Base-by-base conservation (phyloP, 2,113 vertebrate genomes). In the Laticauda colubrina region DNA sequence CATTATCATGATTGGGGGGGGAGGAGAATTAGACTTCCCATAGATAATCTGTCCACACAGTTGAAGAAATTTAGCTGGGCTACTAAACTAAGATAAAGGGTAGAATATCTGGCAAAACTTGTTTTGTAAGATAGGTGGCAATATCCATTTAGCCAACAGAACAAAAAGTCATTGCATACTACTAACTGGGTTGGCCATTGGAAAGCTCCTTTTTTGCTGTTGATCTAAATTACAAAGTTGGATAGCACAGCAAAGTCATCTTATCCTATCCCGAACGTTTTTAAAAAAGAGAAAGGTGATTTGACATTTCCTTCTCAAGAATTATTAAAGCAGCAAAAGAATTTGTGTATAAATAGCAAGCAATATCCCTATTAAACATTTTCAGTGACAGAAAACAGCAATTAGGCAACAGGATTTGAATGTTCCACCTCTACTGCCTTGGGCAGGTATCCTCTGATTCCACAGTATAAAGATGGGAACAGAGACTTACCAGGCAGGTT, bases 31-130 rank as follows among this genome's bases (percentile, higher is more conserved):
- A 39, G 29, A 2, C 3, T 45, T 39, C 11, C 61, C 10, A 48
- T 5, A 18, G 5, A 21, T 34, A 39, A 59, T 10, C 20, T 57
- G 34, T 61, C n/a, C 21, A 69, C n/a, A 10, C 53, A 48, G 56
- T 85, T 93, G 81, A 55, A 87, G 88, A 45, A 92, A 92, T n/a
- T 53, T 21, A 87, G 75, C 56, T 57, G 90, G 61, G 12, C 15
- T 90, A 39, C 45, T 53, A 43, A 39, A 21, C 34, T 8, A 34
- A 20, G 29, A 51, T 34, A 29, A 89, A 89, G 23, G 4, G 4
- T 5, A 61, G 57, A 57, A 85, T 12, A 85, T n/a, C 24, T 57
- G 43, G 26, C 15, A 51, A 15, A 53, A 69, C 61, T 5, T 69
- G 64, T 69, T 69, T 69, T 15, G 4, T 69, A 69, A 69, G 14